A percentile compares a stretch with the other conserved stretches of the same genome.
Conservation (phyloP, 1,140 invertebrate genomes). For the Sitophilus oryzae region DNA sequence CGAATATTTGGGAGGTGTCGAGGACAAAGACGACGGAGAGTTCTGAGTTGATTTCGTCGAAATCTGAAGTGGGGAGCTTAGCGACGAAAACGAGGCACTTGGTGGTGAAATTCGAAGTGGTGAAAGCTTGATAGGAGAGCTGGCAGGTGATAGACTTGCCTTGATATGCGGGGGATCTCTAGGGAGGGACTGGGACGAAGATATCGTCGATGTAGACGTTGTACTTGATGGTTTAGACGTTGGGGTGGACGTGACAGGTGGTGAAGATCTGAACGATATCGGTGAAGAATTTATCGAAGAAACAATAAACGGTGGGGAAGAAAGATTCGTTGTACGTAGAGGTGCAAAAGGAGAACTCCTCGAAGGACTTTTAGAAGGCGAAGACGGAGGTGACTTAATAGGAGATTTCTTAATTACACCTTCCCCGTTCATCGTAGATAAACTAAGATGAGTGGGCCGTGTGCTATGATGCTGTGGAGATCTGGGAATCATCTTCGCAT, state of each 20-base stretch:
- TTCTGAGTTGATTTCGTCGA: conserved; percentile 18
- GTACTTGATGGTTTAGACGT: conserved; percentile 7
- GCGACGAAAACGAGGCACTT: conserved; percentile 14
- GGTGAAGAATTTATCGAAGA: conserved; percentile 8
- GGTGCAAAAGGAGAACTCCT: conserved; percentile 35
- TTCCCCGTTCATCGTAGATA: conserved; percentile 19
- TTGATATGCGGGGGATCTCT: conserved; percentile 15
- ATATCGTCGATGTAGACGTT: conserved; percentile 12
- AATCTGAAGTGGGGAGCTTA: conserved; percentile 14
- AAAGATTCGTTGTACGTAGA: conserved; percentile 33
- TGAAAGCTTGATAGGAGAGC: conserved; percentile 29
- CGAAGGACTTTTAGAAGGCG: conserved; percentile 35
- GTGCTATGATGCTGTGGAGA: conserved; percentile 35
- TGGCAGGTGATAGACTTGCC: conserved; percentile 10
- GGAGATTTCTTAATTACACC: conserved; percentile 18
- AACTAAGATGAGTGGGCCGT: conserved; percentile 32
- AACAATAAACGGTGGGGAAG: conserved; percentile 19
- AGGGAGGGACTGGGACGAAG: conserved; percentile 5
- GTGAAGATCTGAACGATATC: conserved; percentile 6
- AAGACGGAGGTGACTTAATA: conserved; percentile 30
- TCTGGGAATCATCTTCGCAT: conserved; percentile 44
- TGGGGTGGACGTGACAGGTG: conserved; percentile 11
- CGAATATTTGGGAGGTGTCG: conserved; percentile 29
- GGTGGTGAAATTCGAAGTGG: conserved; percentile 22
- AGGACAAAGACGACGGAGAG: conserved; percentile 28